Evolutionary conservation across 2,113 vertebrate species (phyloP), one percentile per base, ranked within the genome.

Genomic region (Neotoma lepida): DNA sequence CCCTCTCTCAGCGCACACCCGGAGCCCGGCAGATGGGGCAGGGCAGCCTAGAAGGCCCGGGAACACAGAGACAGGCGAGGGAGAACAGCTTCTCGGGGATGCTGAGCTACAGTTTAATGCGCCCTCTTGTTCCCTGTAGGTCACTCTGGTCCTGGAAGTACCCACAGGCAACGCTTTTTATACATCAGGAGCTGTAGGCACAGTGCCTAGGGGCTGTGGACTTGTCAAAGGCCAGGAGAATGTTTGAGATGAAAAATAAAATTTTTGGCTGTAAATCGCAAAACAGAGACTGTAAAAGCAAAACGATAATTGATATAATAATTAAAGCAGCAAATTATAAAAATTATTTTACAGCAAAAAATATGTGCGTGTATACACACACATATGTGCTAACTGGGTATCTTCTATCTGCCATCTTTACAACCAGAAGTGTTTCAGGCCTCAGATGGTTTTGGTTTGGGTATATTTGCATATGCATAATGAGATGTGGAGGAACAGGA

Each of bases 11-110:
- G 41, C 63, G 66, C 90, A 6, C 0, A 54, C 88, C 94, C 86
- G 66, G 61, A 97, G 94, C 70, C 95, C 87, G 91, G 95, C 96
- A 95, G 96, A 95, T 89, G 89, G 73, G 88, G 91, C 80, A 94
- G 89, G 51, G 73, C 73, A 9, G 51, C 49, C 46, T 70, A 89
- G 89, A 94, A 94, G 88, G 74, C 63, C 35, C 71, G 6, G 28
- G 71, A 91, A 78, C 46, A 78, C 68, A 82, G 88, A 51, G 35
- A 71, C 84, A 41, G 61, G 63, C 81, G 82, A 44, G 12, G 26
- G 77, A 86, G 68, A 88, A 33, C 68, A 91, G 91, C 44, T 95
- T 97, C 26, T 0, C 85, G 70, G 90, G 81, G 85, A 84, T 39
- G 78, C 39, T 64, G 86, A 93, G 86, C 70, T 88, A 2, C 1